A percentile compares a stretch with the other conserved stretches of the same genome.
phyloP scores from a whole-genome alignment of 2,797 vertebrate genomes.

The Sternotherus odoratus region DNA sequence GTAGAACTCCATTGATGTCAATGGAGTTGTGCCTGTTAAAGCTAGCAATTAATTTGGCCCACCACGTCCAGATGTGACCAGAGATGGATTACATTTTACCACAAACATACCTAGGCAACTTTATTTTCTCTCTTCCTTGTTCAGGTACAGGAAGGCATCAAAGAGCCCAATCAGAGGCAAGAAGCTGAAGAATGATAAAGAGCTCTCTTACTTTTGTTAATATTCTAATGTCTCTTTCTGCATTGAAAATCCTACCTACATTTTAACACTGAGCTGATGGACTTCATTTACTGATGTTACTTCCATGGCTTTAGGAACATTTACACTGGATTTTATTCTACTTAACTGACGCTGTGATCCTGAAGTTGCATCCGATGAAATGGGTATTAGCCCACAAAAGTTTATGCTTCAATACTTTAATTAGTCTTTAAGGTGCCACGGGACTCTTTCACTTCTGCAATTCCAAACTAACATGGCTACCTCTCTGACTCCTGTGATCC shows the following conservation, averaged over 20 bases:
- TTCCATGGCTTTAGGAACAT: neutral
- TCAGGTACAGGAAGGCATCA: neutral
- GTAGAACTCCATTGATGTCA: rapidly evolving
- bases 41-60: neutral
- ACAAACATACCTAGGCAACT: neutral
- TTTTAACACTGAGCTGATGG: neutral
- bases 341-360: neutral
- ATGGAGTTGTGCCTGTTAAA: neutral
- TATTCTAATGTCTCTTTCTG: neutral
- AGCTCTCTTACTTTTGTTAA: neutral
- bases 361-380: too few relatives aligned
- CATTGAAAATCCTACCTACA: neutral
- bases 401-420: too few relatives aligned
- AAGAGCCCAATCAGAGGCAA: neutral
- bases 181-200: neutral
- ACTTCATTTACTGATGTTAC: neutral
- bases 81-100: neutral
- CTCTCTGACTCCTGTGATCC: too few relatives aligned
- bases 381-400: too few relatives aligned
- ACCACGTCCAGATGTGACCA: neutral
- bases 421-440: too few relatives aligned
- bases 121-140: neutral
- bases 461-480: too few relatives aligned
- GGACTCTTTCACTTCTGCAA: too few relatives aligned
- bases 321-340: neutral